Base-by-base conservation (phyloP, 1,140 invertebrate genomes). In the Coelopa frigida region DNA sequence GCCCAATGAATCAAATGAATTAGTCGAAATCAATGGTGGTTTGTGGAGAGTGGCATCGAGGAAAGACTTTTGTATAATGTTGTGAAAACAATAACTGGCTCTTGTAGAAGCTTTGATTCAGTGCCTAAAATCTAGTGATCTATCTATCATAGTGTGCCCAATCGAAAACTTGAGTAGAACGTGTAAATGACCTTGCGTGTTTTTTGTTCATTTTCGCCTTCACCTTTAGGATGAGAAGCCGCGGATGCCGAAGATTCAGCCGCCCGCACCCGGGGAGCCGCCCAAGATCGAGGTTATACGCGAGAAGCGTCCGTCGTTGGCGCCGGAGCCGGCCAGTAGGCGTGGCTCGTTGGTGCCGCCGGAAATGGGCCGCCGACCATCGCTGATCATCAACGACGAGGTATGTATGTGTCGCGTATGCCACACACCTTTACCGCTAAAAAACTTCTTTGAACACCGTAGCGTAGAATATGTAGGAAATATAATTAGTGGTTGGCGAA, bases 371-470 rank as follows among this genome's bases (percentile, higher is more conserved):
- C 78, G 88, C 56, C 78, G 89, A 55, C 85, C 89, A 49, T 90
- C 87, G 57, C 76, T 93, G 51, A 87, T 93, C 58, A 91, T 94
- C 68, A 89, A 87, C 70, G 90, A 94, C 72, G 90, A 94, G 86
- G 91, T 94, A 82, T 75, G 71, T 58, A 27, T 18, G 24, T 3
- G 21, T 22, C 15, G 10, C 24, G 11, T n/a, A n/a, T n/a, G n/a
- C n/a, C n/a, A n/a, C n/a, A n/a, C n/a, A n/a, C n/a, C n/a, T n/a
- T n/a, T n/a, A n/a, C n/a, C n/a, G n/a, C n/a, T n/a, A n/a, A n/a
- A n/a, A n/a, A n/a, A n/a, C n/a, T n/a, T n/a, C n/a, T n/a, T n/a
- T n/a, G n/a, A n/a, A n/a, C n/a, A n/a, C n/a, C n/a, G n/a, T n/a
- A n/a, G n/a, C n/a, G n/a, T n/a, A n/a, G n/a, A n/a, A n/a, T n/a